These are phyloP conservation scores for Pseudochromis fuscus DNA, from an alignment of 2,797 vertebrate genomes.

Conservation along the genomic window DNA sequence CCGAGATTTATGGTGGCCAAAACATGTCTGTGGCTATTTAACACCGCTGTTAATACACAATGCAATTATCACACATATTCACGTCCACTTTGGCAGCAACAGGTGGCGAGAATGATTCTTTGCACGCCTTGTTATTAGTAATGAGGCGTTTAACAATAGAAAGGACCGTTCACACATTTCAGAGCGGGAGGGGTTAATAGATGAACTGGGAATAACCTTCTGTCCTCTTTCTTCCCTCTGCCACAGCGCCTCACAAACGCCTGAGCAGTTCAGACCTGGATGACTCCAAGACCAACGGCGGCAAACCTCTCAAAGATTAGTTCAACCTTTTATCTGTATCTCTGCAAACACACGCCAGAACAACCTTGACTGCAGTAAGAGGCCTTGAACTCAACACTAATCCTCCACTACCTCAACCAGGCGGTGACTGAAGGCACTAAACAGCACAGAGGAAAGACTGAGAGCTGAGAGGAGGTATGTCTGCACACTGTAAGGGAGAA, in stretches of 20 bases:
- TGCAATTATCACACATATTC: slow-evolving; percentile 12
- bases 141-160: not conserved
- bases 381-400: slow-evolving; percentile 34
- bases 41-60: slow-evolving; percentile 16
- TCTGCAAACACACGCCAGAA: slow-evolving; percentile 32
- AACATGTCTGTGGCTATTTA: slow-evolving; percentile 30
- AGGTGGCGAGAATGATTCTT: not conserved
- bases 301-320: slow-evolving; percentile 72
- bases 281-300: slow-evolving; percentile 63
- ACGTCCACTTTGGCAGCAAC: slow-evolving; percentile 3
- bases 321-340: slow-evolving; percentile 51
- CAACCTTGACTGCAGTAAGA: slow-evolving; percentile 15
- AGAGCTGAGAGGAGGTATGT: slow-evolving; percentile 9
- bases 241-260: slow-evolving; percentile 80
- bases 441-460: not conserved
- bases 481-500: slow-evolving; percentile 31
- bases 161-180: not conserved
- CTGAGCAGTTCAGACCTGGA: slow-evolving; percentile 76
- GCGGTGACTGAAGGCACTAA: slow-evolving; percentile 37
- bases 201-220: not conserved
- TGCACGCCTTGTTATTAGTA: not conserved
- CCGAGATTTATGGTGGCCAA: slow-evolving; percentile 27
- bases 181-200: not conserved
- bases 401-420: slow-evolving; percentile 68
- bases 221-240: not conserved